Base-by-base conservation (phyloP, 2,113 vertebrate species). In the Thermophis baileyi region DNA sequence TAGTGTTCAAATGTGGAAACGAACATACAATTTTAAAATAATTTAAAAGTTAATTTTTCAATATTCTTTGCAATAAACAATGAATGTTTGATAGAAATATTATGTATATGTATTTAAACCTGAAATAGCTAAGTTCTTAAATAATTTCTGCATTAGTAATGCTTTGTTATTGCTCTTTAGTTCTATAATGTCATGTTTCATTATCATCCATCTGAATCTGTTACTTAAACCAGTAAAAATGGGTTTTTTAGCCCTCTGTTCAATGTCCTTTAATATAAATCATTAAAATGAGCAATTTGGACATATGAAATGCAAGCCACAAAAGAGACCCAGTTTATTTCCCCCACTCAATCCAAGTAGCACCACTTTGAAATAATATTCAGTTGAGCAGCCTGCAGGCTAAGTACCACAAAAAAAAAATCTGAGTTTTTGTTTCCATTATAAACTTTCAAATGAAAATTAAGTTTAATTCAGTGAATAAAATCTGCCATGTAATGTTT, bases 271-370 rank as follows among this genome's bases (percentile, higher is more conserved):
- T 92, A 44, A 4, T 92, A 60, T 9, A 18, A 12, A 69, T 85
- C 93, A 94, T 89, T 93, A 91, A 94, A 93, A 95, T 63, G 95
- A 60, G 20, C 12, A 49, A 95, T 89, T 85, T 96, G 63, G 89
- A 94, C 3, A 91, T 95, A 54, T 87, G 14, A 57, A 74, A 95
- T 95, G 16, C 89, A 2, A 94, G 88, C 30, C 47, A 49, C 40
- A 87, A 47, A 89, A 95, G 93, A 95, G 50, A 94, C 87, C 93
- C 85, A 51, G 95, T 9, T 97, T 93, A 92, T 92, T 93, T 92
- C 54, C 88, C 22, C 81, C 94, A 88, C 27, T 69, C 90, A 91
- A 93, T 86, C 22, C 95, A 96, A 63, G 91, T 95, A 93, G 93
- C 53, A 89, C n/a, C 93, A 94, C 92, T 89, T 0, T 51, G 35